These are phyloP conservation scores for Allacma fusca DNA, from an alignment of 2,888 invertebrate species.

Conservation along the genomic window DNA sequence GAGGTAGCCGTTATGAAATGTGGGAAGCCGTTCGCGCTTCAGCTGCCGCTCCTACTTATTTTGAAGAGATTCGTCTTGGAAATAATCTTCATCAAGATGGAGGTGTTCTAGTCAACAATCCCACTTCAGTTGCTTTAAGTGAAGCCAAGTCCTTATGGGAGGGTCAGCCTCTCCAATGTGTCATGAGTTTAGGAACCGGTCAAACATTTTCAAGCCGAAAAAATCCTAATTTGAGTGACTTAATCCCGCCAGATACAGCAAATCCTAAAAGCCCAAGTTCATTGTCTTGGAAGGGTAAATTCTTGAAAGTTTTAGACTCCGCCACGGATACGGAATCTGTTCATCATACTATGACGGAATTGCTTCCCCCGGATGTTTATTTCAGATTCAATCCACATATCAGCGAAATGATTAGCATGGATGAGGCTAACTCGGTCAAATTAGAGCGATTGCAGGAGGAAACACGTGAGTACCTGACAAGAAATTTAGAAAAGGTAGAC, in stretches of 20 bases:
- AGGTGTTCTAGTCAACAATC: conserved; percentile 87
- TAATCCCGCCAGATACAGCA: conserved; percentile 11
- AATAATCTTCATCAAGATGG: conserved; percentile 80
- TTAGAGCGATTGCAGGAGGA: conserved; percentile 67
- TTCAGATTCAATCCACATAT: conserved; percentile 89
- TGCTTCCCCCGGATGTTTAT: conserved; percentile 77
- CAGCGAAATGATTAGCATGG: conserved; percentile 79
- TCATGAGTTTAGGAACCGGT: conserved; percentile 83
- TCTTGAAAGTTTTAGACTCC: conserved; percentile 81
- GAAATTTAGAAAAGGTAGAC: conserved; percentile 55
- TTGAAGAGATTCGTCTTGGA: conserved; percentile 79
- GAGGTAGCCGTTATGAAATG: conserved; percentile 73
- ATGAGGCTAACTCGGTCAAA: conserved; percentile 78
- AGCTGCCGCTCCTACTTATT: conserved; percentile 91
- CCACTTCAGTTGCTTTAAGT: conserved; percentile 85
- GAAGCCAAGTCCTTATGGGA: conserved; percentile 88
- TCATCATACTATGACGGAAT: conserved; percentile 67
- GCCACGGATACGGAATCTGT: conserved; percentile 85
- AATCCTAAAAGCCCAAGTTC: conserved; percentile 37
- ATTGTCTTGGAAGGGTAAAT: conserved; percentile 79
- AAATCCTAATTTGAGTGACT: conserved; percentile 45
- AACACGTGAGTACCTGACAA: conserved; percentile 55
- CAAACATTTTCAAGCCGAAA: conserved; percentile 51
- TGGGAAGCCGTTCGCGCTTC: conserved; percentile 90
- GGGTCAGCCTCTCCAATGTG: conserved; percentile 74